Conservation (phyloP, 1,140 invertebrate species). For the Pseudomyrmex sp. region DNA sequence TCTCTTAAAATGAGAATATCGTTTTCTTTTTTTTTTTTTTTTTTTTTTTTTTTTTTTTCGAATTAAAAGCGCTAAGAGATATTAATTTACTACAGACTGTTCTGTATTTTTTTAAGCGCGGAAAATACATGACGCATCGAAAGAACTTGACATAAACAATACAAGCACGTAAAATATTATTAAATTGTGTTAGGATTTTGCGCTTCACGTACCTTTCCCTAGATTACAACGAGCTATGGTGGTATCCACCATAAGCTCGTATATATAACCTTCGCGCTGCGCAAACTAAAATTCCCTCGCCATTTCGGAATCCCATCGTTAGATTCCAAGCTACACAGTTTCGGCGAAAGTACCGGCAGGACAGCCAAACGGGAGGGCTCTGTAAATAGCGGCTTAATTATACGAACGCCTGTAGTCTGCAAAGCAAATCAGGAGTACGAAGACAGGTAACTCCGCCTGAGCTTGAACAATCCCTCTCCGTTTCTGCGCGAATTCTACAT, state of each 20-base stretch:
- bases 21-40: too few relatives aligned
- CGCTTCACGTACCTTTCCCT: not conserved
- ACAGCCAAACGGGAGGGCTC: conserved; percentile 55
- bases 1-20: too few relatives aligned
- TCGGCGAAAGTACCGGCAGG: conserved; percentile 50
- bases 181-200: not conserved
- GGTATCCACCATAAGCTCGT: not conserved
- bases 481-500: conserved; percentile 28
- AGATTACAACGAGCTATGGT: not conserved
- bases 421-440: conserved; percentile 77
- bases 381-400: conserved; percentile 78
- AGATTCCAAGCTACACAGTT: conserved; percentile 30
- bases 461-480: conserved; percentile 63
- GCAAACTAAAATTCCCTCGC: conserved; percentile 33
- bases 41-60: too few relatives aligned
- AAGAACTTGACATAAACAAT: not conserved
- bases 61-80: too few relatives aligned
- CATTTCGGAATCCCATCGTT: conserved; percentile 46
- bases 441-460: conserved; percentile 76
- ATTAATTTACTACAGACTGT: too few relatives aligned
- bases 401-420: conserved; percentile 71
- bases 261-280: not conserved
- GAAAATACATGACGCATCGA: not conserved
- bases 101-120: not conserved
- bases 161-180: conserved; percentile 22